These are phyloP conservation scores for Gisinianus flammeolus DNA, from an alignment of 2,888 invertebrate genomes.

Conservation along the genomic window DNA sequence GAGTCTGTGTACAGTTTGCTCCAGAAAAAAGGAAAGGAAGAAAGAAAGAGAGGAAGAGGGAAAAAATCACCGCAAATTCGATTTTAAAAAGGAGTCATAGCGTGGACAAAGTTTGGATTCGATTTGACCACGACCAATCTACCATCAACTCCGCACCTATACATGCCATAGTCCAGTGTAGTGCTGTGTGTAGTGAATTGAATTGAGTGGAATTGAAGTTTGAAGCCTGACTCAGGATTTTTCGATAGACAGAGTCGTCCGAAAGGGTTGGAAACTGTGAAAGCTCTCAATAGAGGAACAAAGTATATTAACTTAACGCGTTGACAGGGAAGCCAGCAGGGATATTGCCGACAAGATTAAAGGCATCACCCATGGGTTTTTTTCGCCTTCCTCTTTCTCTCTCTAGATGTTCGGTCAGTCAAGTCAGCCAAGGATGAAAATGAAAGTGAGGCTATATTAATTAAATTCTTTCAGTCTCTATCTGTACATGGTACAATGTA, in stretches of 20 bases:
- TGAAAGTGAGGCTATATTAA: conserved; percentile 23
- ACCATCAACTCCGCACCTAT: neutral
- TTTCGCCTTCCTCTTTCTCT: neutral
- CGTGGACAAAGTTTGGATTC: neutral
- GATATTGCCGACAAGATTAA: conserved; percentile 10
- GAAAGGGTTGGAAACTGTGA: neutral
- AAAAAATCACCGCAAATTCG: neutral
- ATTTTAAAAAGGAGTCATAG: neutral
- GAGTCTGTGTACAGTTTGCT: no score
- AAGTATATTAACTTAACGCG: neutral
- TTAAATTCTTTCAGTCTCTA: conserved; percentile 15
- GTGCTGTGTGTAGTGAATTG: neutral
- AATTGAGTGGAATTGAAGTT: neutral
- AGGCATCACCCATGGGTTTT: conserved; percentile 13
- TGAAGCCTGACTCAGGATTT: neutral
- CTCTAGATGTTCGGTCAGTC: neutral
- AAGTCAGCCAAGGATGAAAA: neutral
- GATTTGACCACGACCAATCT: neutral
- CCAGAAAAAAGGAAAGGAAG: neutral
- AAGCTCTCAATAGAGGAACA: neutral
- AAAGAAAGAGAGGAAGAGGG: neutral
- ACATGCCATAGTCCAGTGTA: neutral
- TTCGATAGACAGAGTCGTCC: neutral
- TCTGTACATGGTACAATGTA: neutral
- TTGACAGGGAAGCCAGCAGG: neutral